Evolutionary conservation across 1,140 invertebrate species (phyloP).

Genomic region (Brachionus manjavacas): DNA sequence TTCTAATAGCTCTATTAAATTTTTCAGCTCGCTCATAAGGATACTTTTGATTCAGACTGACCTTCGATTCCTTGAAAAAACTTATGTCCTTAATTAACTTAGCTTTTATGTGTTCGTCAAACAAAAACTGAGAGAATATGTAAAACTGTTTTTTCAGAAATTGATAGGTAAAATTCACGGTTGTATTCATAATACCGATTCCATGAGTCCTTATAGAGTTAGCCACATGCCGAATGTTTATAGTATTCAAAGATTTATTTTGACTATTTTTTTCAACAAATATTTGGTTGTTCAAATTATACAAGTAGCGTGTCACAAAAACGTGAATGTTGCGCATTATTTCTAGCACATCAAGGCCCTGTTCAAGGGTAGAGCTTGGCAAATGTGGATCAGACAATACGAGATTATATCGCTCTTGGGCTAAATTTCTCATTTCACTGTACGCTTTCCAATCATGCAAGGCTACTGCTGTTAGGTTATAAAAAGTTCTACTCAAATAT

Average conservation of each 20-base stretch:
- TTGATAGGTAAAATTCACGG: slow-evolving; percentile 72
- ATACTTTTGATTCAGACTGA: slow-evolving; percentile 60
- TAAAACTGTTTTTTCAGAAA: slow-evolving; percentile 88
- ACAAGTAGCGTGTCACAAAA: slow-evolving; percentile 87
- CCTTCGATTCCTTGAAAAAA: slow-evolving; percentile 65
- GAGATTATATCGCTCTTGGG: slow-evolving; percentile 75
- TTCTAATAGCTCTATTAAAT: slow-evolving; percentile 84
- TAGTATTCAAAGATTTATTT: slow-evolving; percentile 91
- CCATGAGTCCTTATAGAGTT: slow-evolving; percentile 97
- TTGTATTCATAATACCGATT: slow-evolving; percentile 93
- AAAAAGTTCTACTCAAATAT: slow-evolving; percentile 89
- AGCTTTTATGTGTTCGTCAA: slow-evolving; percentile 96
- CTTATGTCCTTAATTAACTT: slow-evolving; percentile 82
- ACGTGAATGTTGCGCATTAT: slow-evolving; percentile 94
- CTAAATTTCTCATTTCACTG: slow-evolving; percentile 87
- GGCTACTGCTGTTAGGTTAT: slow-evolving; percentile 93
- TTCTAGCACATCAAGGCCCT: slow-evolving; percentile 92
- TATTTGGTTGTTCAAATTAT: slow-evolving; percentile 94
- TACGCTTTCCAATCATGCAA: slow-evolving; percentile 96
- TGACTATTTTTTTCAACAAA: slow-evolving; percentile 86
- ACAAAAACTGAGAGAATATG: slow-evolving; percentile 93
- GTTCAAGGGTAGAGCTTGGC: slow-evolving; percentile 90
- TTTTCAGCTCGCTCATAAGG: slow-evolving; percentile 85
- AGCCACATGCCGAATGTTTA: slow-evolving; percentile 88
- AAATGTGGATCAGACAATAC: slow-evolving; percentile 80